phyloP scores from a whole-genome alignment of 53 echinoderm and acorn worm species.

The Crossaster papposus region DNA sequence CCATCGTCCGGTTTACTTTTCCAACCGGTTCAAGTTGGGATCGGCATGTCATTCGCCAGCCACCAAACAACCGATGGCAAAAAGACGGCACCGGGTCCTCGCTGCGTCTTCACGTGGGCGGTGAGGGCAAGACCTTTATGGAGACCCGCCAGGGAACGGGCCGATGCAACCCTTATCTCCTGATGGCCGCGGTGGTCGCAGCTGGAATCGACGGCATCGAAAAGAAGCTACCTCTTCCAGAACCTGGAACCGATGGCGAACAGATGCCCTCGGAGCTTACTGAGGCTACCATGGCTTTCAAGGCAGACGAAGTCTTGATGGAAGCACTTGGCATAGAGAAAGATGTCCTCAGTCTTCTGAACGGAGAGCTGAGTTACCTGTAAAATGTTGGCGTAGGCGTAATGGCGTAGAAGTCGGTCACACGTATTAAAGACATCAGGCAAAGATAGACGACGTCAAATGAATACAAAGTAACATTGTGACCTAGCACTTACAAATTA shows the following conservation, averaged over 20 bases:
- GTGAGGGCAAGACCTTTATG: slow-evolving; percentile 69
- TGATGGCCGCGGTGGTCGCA: slow-evolving; percentile 50
- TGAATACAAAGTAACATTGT: no score
- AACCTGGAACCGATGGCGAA: neutral
- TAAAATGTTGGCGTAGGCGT: neutral
- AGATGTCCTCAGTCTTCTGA: neutral
- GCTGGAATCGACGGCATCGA: slow-evolving; percentile 58
- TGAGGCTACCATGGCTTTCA: slow-evolving; percentile 61
- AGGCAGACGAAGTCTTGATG: slow-evolving; percentile 57
- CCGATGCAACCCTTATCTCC: slow-evolving; percentile 72
- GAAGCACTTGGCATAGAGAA: slow-evolving; percentile 34
- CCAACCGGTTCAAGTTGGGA: slow-evolving; percentile 71
- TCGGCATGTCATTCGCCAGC: neutral
- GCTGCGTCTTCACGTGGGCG: slow-evolving; percentile 67
- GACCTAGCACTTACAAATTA: no score
- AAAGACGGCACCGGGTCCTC: slow-evolving; percentile 73
- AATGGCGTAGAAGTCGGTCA: no score
- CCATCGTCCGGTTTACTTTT: slow-evolving; percentile 61
- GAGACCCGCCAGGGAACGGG: slow-evolving; percentile 75
- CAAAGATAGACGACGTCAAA: no score
- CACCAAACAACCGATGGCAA: slow-evolving; percentile 71
- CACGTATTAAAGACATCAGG: neutral
- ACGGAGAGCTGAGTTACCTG: neutral
- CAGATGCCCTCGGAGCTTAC: slow-evolving; percentile 52
- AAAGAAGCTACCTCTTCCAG: slow-evolving; percentile 44